A percentile compares a stretch with the other conserved stretches of the same genome.
These are phyloP conservation scores for Anolis carolinensis DNA, from an alignment of 2,113 vertebrate species.

Conservation along the genomic window DNA sequence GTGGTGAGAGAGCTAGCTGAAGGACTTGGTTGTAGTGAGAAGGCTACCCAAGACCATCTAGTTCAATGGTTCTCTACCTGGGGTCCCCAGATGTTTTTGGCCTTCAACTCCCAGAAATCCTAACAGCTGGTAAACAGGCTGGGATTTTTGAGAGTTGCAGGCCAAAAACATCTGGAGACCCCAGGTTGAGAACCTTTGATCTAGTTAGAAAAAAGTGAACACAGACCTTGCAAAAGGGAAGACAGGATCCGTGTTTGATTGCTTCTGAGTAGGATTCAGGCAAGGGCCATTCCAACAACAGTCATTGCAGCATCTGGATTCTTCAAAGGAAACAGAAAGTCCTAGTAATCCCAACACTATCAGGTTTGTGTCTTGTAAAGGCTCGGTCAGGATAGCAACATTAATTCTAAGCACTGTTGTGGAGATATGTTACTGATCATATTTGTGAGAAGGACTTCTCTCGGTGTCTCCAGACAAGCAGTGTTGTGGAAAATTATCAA, in stretches of 20 bases:
- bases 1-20: too few species aligned
- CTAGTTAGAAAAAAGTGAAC: too few species aligned
- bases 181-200: too few species aligned
- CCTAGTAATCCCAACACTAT: fast-evolving
- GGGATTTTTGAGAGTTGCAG: too few species aligned
- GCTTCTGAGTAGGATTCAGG: not conserved
- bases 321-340: not conserved
- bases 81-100: too few species aligned
- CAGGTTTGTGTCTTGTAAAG: not conserved
- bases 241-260: not conserved
- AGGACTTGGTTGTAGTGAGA: too few species aligned
- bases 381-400: not conserved
- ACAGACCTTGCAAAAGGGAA: not conserved
- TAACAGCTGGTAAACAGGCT: too few species aligned
- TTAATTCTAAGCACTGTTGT: not conserved
- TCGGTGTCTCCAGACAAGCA: fast-evolving
- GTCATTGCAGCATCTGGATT: not conserved
- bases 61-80: too few species aligned
- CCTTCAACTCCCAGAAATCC: too few species aligned
- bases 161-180: too few species aligned
- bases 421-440: not conserved
- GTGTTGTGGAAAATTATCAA: fast-evolving
- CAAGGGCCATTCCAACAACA: not conserved
- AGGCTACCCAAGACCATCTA: too few species aligned
- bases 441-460: not conserved